Evolutionary conservation across 2,113 vertebrate species (phyloP).

Genomic region (Hassar affinis): DNA sequence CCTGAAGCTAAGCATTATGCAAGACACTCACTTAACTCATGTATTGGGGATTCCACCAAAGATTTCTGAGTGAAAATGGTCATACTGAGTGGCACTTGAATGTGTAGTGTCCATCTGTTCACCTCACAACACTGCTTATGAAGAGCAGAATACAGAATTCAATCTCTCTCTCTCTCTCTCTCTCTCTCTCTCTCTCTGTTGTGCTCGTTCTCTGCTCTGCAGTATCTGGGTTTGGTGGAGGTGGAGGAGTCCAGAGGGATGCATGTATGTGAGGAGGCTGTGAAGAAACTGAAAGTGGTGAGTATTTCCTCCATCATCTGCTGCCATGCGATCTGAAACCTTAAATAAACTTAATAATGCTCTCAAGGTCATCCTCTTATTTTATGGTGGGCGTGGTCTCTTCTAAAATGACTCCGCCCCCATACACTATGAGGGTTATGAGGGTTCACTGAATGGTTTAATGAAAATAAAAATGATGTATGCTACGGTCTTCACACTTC

Average conservation of each 20-base stretch:
- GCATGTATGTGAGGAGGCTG: slow-evolving; percentile 91
- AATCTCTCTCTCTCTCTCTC: not conserved
- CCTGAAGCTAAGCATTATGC: not conserved
- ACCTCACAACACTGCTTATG: not conserved
- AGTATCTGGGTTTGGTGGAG: slow-evolving; percentile 90
- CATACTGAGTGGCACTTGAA: too few species aligned
- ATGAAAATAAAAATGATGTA: too few species aligned
- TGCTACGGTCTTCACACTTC: too few species aligned
- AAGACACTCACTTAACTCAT: too few species aligned
- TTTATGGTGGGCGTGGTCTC: not conserved
- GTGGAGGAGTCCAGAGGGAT: slow-evolving; percentile 92
- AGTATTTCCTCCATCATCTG: slow-evolving; percentile 56
- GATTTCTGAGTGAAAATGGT: not conserved
- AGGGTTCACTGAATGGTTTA: too few species aligned
- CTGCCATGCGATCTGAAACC: not conserved
- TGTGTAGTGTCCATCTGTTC: not conserved
- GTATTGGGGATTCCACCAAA: not conserved
- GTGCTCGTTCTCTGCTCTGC: slow-evolving; percentile 27
- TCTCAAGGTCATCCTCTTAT: not conserved
- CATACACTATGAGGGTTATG: too few species aligned
- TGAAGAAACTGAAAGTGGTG: slow-evolving; percentile 89
- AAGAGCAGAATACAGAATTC: not conserved
- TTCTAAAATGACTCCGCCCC: too few species aligned
- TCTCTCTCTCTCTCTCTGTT: not conserved
- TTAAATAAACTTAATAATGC: not conserved